Evolutionary conservation across 2,113 vertebrate genomes (phyloP).

Genomic region (Phyllostomus hastatus): DNA sequence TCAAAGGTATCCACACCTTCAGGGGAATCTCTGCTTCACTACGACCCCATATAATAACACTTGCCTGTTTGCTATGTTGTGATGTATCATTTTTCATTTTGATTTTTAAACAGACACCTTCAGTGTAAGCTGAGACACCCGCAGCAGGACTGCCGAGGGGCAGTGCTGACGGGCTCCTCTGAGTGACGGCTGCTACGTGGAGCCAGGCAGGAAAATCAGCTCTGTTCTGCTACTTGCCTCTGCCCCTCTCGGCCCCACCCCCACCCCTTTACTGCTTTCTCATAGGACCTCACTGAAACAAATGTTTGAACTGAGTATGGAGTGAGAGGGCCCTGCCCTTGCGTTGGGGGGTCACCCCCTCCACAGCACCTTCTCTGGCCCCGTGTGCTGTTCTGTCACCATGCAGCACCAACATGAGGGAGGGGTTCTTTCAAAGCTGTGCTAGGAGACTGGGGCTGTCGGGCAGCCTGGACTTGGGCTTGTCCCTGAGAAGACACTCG

Average conservation of each 20-base stretch:
- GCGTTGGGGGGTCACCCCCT: background rate
- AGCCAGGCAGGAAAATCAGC: background rate
- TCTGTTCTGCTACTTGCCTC: too few relatives aligned
- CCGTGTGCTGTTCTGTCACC: fast-evolving
- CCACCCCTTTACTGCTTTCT: background rate
- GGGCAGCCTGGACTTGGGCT: background rate
- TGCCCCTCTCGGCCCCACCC: too few relatives aligned
- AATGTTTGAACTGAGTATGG: background rate
- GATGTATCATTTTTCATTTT: background rate
- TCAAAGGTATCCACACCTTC: background rate
- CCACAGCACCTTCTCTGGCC: background rate
- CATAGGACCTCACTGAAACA: background rate
- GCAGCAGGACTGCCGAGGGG: fast-evolving
- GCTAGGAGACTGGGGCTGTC: background rate
- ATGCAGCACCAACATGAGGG: background rate
- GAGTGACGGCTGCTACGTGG: background rate
- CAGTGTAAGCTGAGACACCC: background rate
- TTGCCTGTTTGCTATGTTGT: background rate
- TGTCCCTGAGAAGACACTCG: fast-evolving
- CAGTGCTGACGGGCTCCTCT: fast-evolving
- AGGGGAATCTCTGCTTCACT: background rate
- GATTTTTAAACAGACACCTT: background rate
- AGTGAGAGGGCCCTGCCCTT: background rate
- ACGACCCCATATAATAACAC: background rate
- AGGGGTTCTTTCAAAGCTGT: background rate